Conservation (phyloP, 2,113 vertebrate species). For the Illadopsis cleaveri region DNA sequence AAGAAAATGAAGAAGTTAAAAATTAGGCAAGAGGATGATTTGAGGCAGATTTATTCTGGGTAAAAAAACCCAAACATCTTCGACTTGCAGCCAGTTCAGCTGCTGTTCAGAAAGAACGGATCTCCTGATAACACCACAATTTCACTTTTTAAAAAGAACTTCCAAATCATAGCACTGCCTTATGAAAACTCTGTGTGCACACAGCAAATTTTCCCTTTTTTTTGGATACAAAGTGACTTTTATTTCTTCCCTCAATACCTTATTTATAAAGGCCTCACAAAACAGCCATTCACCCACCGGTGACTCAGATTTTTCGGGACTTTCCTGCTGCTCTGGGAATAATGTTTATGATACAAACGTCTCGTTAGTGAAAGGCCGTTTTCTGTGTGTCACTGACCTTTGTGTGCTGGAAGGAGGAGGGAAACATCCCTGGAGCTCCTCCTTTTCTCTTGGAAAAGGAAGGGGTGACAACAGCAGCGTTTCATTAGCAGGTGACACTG, state of each 20-base stretch:
- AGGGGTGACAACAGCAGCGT: background rate
- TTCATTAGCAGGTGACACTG: background rate
- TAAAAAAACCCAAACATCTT: background rate
- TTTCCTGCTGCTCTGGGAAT: conserved; percentile 67
- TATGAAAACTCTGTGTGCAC: background rate
- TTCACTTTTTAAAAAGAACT: background rate
- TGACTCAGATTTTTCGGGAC: conserved; percentile 70
- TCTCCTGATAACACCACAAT: background rate
- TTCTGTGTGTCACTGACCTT: conserved; percentile 43
- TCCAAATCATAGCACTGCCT: background rate
- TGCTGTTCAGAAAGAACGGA: background rate
- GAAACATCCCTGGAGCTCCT: background rate
- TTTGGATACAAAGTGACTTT: conserved; percentile 35
- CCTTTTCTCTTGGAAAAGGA: background rate
- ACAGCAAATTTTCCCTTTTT: background rate
- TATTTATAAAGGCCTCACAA: conserved; percentile 68
- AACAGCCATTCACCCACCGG: conserved; percentile 64
- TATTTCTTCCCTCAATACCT: conserved; percentile 61
- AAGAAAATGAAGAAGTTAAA: background rate
- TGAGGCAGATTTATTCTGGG: background rate
- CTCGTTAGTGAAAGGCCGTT: conserved; percentile 44
- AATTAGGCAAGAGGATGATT: background rate
- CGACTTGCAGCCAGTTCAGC: background rate
- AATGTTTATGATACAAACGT: conserved; percentile 49
- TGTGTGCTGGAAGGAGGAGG: conserved; percentile 6